Evolutionary conservation across 2,888 invertebrate species (phyloP), one percentile per base, ranked within the genome.

Genomic region (Entomobrya proxima): DNA sequence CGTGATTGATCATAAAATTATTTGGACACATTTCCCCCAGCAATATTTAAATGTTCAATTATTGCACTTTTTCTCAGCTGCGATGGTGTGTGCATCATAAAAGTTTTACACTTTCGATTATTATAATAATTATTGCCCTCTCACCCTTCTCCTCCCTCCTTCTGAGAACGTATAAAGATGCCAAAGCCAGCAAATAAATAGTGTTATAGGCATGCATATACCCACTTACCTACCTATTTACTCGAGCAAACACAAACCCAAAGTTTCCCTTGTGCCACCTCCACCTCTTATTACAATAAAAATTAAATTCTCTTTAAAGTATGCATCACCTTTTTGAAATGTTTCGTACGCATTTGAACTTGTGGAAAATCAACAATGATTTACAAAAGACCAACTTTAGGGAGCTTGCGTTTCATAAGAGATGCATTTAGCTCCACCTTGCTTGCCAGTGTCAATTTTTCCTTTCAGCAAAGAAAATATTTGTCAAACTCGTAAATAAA

Each of bases 91-190:
- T 47, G 15, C 7, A 47, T 47, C 47, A 64, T 37, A 37, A n/a
- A n/a, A n/a, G n/a, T n/a, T 37, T 64, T 21, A 37, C 64, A 64
- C 64, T 64, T 64, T 64, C 64, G 37, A 64, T 64, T 37, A 64
- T 64, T 64, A 37, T 64, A 6, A 64, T 64, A 37, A 64, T 37
- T 35, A 64, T 64, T 35, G 15, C 37, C 21, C 37, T 64, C 64
- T 24, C 55, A 6, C 9, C 37, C 3, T 13, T 7, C n/a, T 13
- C 13, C 61, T 61, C 37, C 64, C 21, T 37, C 64, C 21, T 5
- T 3, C 11, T 27, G 2, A n/a, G n/a, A n/a, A n/a, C n/a, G n/a
- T n/a, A n/a, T n/a, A n/a, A n/a, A n/a, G n/a, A n/a, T n/a, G n/a
- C n/a, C n/a, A n/a, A 44, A 7, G n/a, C 2, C 13, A 44, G 44